These are phyloP conservation scores for Labeo calbasu DNA, from an alignment of 2,797 vertebrate species.

Conservation along the genomic window DNA sequence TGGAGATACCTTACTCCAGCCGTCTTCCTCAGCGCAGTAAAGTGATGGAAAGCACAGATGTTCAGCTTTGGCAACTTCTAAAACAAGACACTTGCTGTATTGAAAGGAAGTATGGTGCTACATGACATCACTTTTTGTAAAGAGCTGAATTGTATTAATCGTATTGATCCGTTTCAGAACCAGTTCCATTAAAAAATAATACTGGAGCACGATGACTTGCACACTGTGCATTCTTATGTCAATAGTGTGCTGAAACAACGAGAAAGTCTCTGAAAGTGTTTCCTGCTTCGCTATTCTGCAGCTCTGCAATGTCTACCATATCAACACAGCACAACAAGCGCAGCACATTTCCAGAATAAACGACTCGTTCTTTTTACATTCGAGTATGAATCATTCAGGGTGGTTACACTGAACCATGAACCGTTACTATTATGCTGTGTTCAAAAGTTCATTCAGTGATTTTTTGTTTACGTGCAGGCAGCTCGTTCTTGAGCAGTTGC, in stretches of 20 bases:
- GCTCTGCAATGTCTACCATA: not conserved
- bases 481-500: not conserved
- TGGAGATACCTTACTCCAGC: slow-evolving; percentile 34
- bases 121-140: slow-evolving; percentile 2
- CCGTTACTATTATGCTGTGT: not conserved
- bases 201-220: not conserved
- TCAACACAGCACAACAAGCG: not conserved
- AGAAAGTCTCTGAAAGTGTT: not conserved
- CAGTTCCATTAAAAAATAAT: not conserved
- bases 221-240: not conserved
- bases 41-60: slow-evolving; percentile 28
- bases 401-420: not conserved
- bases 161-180: not conserved
- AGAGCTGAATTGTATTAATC: not conserved
- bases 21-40: not conserved
- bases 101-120: not conserved
- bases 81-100: not conserved
- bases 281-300: not conserved
- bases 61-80: not conserved
- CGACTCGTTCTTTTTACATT: not conserved
- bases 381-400: not conserved
- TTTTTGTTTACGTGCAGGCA: not conserved
- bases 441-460: not conserved
- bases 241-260: not conserved
- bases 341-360: not conserved